Evolutionary conservation across 2,888 invertebrate species (phyloP).

Genomic region (Lasius platythorax): DNA sequence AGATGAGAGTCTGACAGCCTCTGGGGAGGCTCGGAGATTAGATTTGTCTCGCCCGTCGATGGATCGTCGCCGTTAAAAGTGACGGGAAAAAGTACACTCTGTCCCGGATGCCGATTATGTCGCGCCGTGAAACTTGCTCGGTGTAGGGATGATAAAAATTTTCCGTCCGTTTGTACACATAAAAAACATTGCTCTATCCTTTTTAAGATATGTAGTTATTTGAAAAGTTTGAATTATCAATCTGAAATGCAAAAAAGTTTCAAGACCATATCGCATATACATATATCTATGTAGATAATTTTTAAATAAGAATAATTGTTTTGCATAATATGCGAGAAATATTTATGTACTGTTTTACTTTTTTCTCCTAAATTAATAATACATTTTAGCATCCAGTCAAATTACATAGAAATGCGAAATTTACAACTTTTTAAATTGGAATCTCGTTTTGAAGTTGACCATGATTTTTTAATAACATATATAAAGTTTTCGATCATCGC

Average conservation of each 20-base stretch:
- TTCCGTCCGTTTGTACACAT: background rate
- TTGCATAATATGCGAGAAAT: background rate
- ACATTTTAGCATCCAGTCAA: background rate
- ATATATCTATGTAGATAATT: background rate
- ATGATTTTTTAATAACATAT: background rate
- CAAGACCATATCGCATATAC: background rate
- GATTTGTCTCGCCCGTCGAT: background rate
- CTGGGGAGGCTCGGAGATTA: constrained; percentile 7
- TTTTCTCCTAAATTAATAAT: background rate
- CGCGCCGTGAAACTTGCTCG: background rate
- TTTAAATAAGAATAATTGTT: background rate
- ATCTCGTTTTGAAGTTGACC: background rate
- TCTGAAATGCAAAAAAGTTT: background rate
- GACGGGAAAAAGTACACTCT: constrained; percentile 18
- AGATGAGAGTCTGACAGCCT: background rate
- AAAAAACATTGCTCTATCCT: background rate
- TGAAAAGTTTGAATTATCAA: background rate
- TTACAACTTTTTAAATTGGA: background rate
- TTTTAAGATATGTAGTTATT: background rate
- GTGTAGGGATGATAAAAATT: background rate
- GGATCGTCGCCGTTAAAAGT: background rate
- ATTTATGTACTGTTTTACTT: background rate
- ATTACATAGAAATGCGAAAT: background rate
- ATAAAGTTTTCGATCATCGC: background rate
- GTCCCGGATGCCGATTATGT: constrained; percentile 1